A percentile compares a stretch with the other conserved stretches of the same genome.
Conservation (phyloP, 2,888 invertebrate species). For the Toxonevra muliebris region DNA sequence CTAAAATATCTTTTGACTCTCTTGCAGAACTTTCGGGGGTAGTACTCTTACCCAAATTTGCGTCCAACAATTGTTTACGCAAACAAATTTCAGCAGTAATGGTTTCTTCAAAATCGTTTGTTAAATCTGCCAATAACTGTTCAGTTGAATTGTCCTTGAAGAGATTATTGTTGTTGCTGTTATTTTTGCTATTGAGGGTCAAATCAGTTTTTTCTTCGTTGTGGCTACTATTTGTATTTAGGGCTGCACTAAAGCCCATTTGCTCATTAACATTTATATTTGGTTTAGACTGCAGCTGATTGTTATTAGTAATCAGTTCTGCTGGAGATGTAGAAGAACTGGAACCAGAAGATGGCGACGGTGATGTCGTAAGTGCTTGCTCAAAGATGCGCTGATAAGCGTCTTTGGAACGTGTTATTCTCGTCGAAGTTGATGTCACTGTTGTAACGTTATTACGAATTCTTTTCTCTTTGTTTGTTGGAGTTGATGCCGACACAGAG, state of each 20-base stretch:
- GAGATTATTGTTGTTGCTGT: conserved; percentile 40
- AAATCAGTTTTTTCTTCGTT: conserved; percentile 27
- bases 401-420: conserved; percentile 52
- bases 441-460: conserved; percentile 32
- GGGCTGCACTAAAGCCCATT: conserved; percentile 54
- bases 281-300: conserved; percentile 15
- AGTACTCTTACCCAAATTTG: conserved; percentile 38
- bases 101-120: conserved; percentile 55
- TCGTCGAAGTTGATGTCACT: conserved; percentile 34
- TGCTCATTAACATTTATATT: conserved; percentile 43
- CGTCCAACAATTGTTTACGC: conserved; percentile 56
- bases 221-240: conserved; percentile 41
- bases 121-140: conserved; percentile 55
- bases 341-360: conserved; percentile 6
- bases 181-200: conserved; percentile 38
- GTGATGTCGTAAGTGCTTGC: conserved; percentile 11
- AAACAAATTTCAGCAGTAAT: conserved; percentile 60
- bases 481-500: not conserved
- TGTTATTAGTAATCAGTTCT: conserved; percentile 7
- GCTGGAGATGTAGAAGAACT: not conserved
- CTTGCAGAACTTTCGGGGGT: conserved; percentile 18
- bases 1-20: conserved; percentile 35
- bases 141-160: conserved; percentile 52
- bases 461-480: conserved; percentile 39
- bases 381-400: conserved; percentile 33